Evolutionary conservation across 1,140 invertebrate genomes (phyloP), one percentile per base, ranked within the genome.

Genomic region (Leptopilina boulardi): DNA sequence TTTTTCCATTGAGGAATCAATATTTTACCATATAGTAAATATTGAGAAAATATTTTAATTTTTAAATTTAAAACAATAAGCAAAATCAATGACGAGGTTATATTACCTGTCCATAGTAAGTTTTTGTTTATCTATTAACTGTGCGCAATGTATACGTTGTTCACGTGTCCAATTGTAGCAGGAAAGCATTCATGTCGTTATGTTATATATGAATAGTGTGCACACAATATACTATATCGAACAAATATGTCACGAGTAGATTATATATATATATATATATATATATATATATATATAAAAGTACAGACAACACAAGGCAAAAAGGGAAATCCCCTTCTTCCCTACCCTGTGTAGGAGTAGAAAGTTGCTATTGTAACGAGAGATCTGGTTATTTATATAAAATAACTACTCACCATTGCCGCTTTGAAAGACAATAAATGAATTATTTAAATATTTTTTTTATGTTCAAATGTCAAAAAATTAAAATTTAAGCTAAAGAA

Each of bases 311-410:
- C 26, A 30, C 5, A 30, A 30, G 26, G 2, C 26, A 38, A 38
- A 38, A n/a, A 54, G 15, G 51, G 9, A 18, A 21, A 54, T 75
- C 81, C 76, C 34, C 34, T 38, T 38, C 34, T 82, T 80, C 80
- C 83, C 81, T 80, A 80, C 81, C 70, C 78, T 80, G 83, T 84
- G 86, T 87, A 87, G 85, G 84, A 86, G 85, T 87, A 87, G 86
- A 87, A 87, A 87, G 86, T 87, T 85, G 85, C 85, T 87, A 86
- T 87, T 87, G 86, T 87, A 80, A 79, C 74, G 75, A 78, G 75
- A 78, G 83, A 87, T 87, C 86, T 85, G 85, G 86, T 87, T 87
- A 38, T 38, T 87, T 86, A 86, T 87, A 86, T 86, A 87, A n/a
- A 87, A 87, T 87, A 86, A 84, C 84, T 78, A 77, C 83, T 76